These are phyloP conservation scores for Berghia stephanieae DNA, from an alignment of 1,140 invertebrate genomes.

Conservation along the genomic window DNA sequence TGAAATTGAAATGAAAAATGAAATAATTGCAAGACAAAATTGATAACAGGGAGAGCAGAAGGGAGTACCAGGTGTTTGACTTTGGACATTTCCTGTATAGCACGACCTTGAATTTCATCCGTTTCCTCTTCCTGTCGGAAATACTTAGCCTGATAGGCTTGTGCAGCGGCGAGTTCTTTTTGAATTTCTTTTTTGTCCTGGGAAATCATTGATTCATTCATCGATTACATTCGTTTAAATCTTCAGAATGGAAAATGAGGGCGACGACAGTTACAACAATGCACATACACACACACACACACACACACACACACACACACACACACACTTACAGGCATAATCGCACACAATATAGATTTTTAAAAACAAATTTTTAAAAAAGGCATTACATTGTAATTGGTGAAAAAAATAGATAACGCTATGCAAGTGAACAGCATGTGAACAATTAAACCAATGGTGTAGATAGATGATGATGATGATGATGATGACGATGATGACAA, in stretches of 20 bases:
- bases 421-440: background rate
- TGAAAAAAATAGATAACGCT: background rate
- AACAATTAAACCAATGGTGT: background rate
- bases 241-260: too few relatives aligned
- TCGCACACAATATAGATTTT: background rate
- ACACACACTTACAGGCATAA: background rate
- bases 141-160: background rate
- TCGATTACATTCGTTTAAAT: too few relatives aligned
- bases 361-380: background rate
- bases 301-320: background rate
- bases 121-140: background rate
- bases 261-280: too few relatives aligned
- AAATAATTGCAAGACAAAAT: too few relatives aligned
- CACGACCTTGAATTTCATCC: too few relatives aligned
- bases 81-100: too few relatives aligned
- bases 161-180: too few relatives aligned
- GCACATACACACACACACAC: background rate
- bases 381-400: background rate
- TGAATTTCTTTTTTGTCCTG: too few relatives aligned
- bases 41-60: too few relatives aligned
- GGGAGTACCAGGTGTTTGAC: too few relatives aligned
- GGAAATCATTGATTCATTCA: too few relatives aligned
- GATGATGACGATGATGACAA: background rate
- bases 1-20: too few relatives aligned
- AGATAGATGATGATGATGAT: background rate